A percentile compares a stretch with the other conserved stretches of the same genome.
Evolutionary conservation across 2,797 vertebrate species (phyloP).

Genomic region (Sternarchorhynchus goeldii): DNA sequence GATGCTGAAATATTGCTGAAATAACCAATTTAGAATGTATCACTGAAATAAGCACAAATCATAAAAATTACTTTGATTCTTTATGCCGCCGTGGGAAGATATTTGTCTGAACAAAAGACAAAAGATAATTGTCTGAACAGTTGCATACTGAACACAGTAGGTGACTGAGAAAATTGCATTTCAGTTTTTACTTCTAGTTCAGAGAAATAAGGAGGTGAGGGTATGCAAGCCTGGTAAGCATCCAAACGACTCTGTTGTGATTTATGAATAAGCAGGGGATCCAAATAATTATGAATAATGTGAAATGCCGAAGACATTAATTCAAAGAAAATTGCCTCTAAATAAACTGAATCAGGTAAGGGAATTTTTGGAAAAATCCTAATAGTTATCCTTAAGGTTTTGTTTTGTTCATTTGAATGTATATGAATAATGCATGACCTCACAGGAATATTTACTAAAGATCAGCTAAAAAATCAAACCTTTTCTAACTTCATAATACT

Average conservation of each 20-base stretch:
- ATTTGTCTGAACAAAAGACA: neutral
- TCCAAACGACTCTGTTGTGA: slow-evolving; percentile 3
- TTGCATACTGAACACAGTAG: slow-evolving; percentile 3
- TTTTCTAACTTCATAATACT: slow-evolving; percentile 19
- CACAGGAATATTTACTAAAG: slow-evolving; percentile 21
- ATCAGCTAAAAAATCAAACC: slow-evolving; percentile 1
- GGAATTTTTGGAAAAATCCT: neutral
- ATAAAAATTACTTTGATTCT: slow-evolving; percentile 18
- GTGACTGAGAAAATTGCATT: neutral
- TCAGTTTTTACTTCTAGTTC: neutral
- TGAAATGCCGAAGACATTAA: neutral
- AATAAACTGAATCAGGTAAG: neutral
- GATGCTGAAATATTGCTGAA: neutral
- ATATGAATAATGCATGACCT: neutral
- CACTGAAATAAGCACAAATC: neutral
- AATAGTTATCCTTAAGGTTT: neutral
- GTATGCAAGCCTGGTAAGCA: slow-evolving; percentile 9
- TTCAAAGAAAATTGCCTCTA: neutral
- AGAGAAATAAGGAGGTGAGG: neutral
- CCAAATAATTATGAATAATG: slow-evolving; percentile 2
- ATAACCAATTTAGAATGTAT: neutral
- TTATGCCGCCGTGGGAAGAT: neutral
- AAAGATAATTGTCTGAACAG: neutral
- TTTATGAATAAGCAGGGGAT: slow-evolving; percentile 11
- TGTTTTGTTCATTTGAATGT: neutral